These are phyloP conservation scores for Cephus cinctus DNA, from an alignment of 1,140 invertebrate genomes.

Conservation along the genomic window DNA sequence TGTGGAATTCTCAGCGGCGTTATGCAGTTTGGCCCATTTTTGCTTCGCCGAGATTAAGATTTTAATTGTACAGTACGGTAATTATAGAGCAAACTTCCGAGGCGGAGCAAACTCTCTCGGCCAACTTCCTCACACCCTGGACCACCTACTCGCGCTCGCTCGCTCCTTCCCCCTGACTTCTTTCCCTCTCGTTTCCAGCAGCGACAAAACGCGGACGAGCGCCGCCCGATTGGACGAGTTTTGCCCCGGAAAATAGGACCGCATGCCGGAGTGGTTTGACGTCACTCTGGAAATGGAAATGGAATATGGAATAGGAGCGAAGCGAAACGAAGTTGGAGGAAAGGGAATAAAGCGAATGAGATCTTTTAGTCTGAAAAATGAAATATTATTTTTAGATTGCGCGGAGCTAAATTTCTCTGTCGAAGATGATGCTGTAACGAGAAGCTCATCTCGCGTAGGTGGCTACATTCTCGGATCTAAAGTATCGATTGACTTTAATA, in stretches of 20 bases:
- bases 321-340: background rate
- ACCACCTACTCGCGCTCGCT: slow-evolving; percentile 9
- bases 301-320: background rate
- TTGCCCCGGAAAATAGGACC: background rate
- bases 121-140: background rate
- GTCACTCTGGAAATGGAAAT: background rate
- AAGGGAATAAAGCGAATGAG: background rate
- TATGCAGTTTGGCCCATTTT: slow-evolving; percentile 5
- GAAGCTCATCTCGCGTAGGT: too few relatives aligned
- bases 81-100: slow-evolving; percentile 13
- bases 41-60: slow-evolving; percentile 31
- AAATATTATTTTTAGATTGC: too few relatives aligned
- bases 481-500: too few relatives aligned
- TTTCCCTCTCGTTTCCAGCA: too few relatives aligned
- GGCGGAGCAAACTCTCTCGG: background rate
- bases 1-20: background rate
- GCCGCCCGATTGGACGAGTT: background rate
- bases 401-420: too few relatives aligned
- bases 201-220: too few relatives aligned
- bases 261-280: background rate
- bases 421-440: too few relatives aligned
- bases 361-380: background rate
- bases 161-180: slow-evolving; percentile 10
- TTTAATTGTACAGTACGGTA: slow-evolving; percentile 35
- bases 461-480: too few relatives aligned